Evolutionary conservation across 2,888 invertebrate genomes (phyloP).

Genomic region (Caenorhabditis auriculariae): DNA sequence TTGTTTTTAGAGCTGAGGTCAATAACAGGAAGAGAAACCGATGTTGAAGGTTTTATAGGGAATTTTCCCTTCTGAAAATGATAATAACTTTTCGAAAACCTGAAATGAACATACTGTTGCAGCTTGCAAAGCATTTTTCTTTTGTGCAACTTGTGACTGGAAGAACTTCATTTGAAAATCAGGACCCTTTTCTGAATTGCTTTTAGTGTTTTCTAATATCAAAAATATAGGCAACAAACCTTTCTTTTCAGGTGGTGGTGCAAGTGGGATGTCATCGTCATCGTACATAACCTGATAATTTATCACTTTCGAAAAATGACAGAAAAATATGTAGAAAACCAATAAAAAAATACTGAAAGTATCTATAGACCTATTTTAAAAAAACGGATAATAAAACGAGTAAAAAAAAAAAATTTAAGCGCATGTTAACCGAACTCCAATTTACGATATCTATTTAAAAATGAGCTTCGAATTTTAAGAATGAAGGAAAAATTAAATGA

Average conservation of each 20-base stretch:
- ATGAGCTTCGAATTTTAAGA: no score
- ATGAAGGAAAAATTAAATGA: no score
- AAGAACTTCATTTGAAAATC: constrained; percentile 52
- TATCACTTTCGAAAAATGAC: no score
- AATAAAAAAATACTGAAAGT: no score
- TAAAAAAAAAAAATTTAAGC: no score
- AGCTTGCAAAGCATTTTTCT: constrained; percentile 39
- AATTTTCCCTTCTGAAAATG: constrained; percentile 17
- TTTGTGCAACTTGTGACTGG: constrained; percentile 54
- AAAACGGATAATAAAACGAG: no score
- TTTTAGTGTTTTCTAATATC: neutral
- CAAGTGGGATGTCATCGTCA: constrained; percentile 25
- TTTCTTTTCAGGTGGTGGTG: constrained; percentile 16
- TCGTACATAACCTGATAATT: constrained; percentile 17
- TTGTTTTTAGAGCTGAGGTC: constrained; percentile 26
- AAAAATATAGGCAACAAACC: constrained; percentile 1
- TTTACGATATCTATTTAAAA: no score
- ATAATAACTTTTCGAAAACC: neutral
- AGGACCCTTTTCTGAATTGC: neutral
- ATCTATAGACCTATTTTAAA: no score
- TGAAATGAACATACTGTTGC: constrained; percentile 7
- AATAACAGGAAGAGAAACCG: constrained; percentile 32
- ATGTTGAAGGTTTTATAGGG: constrained; percentile 4
- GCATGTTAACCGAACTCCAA: no score
- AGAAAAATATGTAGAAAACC: no score